Conservation (phyloP, 2,113 vertebrate genomes). For the Microcebus tavaratra region DNA sequence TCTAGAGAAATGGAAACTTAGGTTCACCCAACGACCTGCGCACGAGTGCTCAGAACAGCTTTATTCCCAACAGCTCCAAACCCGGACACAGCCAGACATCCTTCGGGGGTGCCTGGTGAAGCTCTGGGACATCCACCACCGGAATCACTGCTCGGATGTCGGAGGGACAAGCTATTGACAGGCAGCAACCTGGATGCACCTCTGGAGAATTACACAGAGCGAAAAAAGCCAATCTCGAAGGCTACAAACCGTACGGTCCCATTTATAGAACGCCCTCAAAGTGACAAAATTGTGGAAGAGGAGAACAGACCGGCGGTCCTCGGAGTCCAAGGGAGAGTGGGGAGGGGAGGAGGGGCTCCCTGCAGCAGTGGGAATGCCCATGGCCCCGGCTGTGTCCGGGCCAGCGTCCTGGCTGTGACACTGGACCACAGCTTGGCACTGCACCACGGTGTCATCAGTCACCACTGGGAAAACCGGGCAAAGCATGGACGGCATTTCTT, state of each 20-base stretch:
- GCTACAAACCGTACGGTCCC: not conserved
- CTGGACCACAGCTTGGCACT: no score
- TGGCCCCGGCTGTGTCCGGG: not conserved
- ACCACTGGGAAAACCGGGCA: not conserved
- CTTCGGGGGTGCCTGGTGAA: not conserved
- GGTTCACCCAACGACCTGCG: not conserved
- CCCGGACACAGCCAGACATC: not conserved
- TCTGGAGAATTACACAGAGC: fast-evolving
- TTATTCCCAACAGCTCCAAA: not conserved
- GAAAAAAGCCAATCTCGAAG: not conserved
- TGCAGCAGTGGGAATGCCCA: not conserved
- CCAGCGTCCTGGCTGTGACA: not conserved
- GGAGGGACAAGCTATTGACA: not conserved
- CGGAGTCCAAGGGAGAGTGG: not conserved
- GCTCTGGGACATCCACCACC: not conserved
- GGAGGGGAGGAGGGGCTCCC: not conserved
- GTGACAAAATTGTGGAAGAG: not conserved
- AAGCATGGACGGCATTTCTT: not conserved
- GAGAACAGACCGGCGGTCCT: not conserved
- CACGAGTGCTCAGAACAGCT: not conserved
- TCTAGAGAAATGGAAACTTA: not conserved
- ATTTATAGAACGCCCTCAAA: not conserved
- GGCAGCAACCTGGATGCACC: not conserved
- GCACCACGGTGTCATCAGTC: no score
- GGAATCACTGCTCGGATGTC: not conserved